Evolutionary conservation across 2,888 invertebrate genomes (phyloP), one percentile per base, ranked within the genome.

Genomic region (Syritta pipiens): DNA sequence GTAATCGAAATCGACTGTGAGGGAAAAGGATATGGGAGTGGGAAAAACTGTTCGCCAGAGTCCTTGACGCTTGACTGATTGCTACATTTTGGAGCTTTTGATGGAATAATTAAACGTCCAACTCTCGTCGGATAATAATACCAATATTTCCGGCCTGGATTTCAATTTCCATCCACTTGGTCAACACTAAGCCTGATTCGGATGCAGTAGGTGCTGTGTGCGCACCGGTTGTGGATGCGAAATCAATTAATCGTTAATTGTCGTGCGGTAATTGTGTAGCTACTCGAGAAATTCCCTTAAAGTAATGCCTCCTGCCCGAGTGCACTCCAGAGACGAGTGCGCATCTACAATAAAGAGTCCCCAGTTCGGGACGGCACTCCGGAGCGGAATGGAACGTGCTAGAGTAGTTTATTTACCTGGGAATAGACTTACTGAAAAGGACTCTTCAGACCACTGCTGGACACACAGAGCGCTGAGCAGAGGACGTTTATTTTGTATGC

Each of bases 201-300:
- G n/a, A n/a, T n/a, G n/a, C n/a, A n/a, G n/a, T n/a, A n/a, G n/a
- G n/a, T n/a, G n/a, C n/a, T n/a, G n/a, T n/a, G n/a, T n/a, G n/a
- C n/a, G n/a, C n/a, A n/a, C n/a, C n/a, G n/a, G n/a, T n/a, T n/a
- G n/a, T 32, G 28, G 32, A 60, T 71, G 79, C 62, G 81, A 83
- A 83, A 83, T 82, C 82, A 83, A 83, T 83, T 83, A 83, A 81
- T 82, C 65, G 77, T 75, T 83, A 82, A 83, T 83, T 83, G 82
- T 81, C 76, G 76, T 82, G 82, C 42, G 82, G 82, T 81, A 83
- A 82, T 82, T 82, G 76, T 71, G 75, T 68, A 67, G 60, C 48
- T 53, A 68, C 74, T 74, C 17, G 19, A 65, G 40, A 22, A 26
- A 42, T 55, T 35, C 49, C 12, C 4, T 26, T 44, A 51, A 71